Percentiles rank a stretch among this genome's conserved stretches.
phyloP scores from a whole-genome alignment of 1,140 invertebrate species.

The Neotoxoptera formosana region DNA sequence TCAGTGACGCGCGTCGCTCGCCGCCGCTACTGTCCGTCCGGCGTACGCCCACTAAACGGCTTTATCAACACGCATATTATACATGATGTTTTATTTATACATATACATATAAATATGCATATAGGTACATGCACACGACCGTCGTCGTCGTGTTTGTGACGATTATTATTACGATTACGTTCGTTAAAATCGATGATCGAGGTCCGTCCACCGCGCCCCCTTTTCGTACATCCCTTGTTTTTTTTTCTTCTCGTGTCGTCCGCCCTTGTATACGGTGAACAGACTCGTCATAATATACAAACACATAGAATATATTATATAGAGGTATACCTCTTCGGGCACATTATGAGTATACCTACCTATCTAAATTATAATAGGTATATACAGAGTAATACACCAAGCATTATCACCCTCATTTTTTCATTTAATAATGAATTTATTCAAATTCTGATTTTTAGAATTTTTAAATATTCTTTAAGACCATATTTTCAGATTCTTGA shows the following conservation, averaged over 20 bases:
- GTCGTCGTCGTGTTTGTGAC: not conserved
- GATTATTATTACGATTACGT: slow-evolving; percentile 25
- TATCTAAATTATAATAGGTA: not conserved
- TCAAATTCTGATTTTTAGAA: no score
- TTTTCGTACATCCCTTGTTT: not conserved
- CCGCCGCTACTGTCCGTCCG: not conserved
- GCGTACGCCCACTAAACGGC: slow-evolving; percentile 56
- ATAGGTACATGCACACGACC: not conserved
- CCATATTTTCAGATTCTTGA: no score
- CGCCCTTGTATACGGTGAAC: not conserved
- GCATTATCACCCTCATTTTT: no score
- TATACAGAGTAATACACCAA: no score
- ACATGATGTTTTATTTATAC: not conserved
- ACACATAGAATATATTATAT: not conserved
- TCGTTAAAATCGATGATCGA: slow-evolving; percentile 5
- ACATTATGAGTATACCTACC: not conserved
- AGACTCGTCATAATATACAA: not conserved
- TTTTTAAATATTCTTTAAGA: no score
- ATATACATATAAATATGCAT: not conserved
- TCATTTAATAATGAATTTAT: no score
- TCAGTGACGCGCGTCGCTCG: not conserved
- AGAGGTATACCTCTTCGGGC: not conserved
- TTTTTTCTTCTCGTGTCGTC: not conserved
- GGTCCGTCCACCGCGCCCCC: slow-evolving; percentile 5
- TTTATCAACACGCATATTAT: slow-evolving; percentile 49